Conservation (phyloP, 2,888 invertebrate species). For the Ecliptopera silaceata region DNA sequence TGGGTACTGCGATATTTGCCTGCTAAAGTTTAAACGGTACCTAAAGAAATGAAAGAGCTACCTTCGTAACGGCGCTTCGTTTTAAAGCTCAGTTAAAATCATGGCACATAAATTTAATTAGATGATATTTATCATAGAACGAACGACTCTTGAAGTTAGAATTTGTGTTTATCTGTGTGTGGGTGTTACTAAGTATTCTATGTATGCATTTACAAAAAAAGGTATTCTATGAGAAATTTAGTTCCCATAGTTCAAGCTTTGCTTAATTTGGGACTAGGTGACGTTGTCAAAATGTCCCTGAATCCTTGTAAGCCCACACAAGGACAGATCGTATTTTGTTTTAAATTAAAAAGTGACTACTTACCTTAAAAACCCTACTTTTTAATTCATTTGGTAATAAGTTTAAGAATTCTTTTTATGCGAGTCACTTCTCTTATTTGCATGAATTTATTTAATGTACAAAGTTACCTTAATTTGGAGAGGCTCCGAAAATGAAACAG, state of each 20-base stretch:
- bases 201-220: too few relatives aligned
- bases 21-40: slow-evolving; percentile 27
- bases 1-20: slow-evolving; percentile 28
- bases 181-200: too few relatives aligned
- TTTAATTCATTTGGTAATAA: background rate
- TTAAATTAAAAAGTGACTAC: too few relatives aligned
- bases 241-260: too few relatives aligned
- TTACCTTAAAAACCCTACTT: background rate
- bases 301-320: too few relatives aligned
- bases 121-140: slow-evolving; percentile 5
- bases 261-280: too few relatives aligned
- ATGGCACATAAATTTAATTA: slow-evolving; percentile 7
- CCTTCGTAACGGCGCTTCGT: slow-evolving; percentile 13
- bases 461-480: slow-evolving; percentile 25
- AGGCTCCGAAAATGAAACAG: slow-evolving; percentile 26
- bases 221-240: too few relatives aligned
- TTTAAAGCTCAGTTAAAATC: slow-evolving; percentile 18
- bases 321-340: too few relatives aligned
- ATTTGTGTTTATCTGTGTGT: too few relatives aligned
- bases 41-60: slow-evolving; percentile 23
- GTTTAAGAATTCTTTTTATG: background rate
- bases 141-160: background rate
- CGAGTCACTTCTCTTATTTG: background rate
- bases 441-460: slow-evolving; percentile 14
- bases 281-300: too few relatives aligned